Base-by-base conservation (phyloP, 2,113 vertebrate genomes). In the Argyrosomus japonicus region DNA sequence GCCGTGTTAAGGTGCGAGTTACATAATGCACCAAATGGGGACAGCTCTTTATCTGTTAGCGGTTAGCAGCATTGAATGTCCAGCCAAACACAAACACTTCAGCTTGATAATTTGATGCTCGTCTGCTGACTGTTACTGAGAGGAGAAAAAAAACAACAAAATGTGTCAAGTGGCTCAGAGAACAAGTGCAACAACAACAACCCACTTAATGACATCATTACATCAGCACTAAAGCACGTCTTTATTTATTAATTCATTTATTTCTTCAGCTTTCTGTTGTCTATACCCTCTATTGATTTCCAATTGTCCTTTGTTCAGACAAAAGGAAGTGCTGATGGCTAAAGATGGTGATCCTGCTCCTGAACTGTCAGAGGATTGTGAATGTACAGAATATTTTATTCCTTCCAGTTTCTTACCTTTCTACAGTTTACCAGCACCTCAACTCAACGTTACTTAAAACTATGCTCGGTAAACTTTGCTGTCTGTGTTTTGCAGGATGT, bases 1-100 rank as follows among this genome's bases (percentile, higher is more conserved):
- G 68, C 63, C 84, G 64, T 48, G 74, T 79, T 73, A 74, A 51
- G 82, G 65, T 81, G 69, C 68, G 80, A 77, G 80, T 86, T 79
- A 77, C 54, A 19, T 78, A 84, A 89, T 1, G 17, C 45, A 14
- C 74, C 86, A 84, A 77, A 79, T 58, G 71, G 63, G 58, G 18
- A n/a, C 57, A 45, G 62, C 53, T 61, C 53, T 77, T 80, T 71
- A 45, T 81, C 62, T 77, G 69, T 75, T 18, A 25, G 36, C 63
- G 8, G 45, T 47, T 68, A 40, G 29, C 63, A 50, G 68, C 63
- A 68, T 56, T 21, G 79, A 61, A 29, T 36, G 57, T 57, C 51
- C 60, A 54, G 75, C 75, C 75, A 70, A 65, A 75, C 36, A 70
- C 54, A 85, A 79, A 83, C 75, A 85, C 84, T 79, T 70, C 12